These are phyloP conservation scores for Anagrus nilaparvatae DNA, from an alignment of 1,140 invertebrate species.

Conservation along the genomic window DNA sequence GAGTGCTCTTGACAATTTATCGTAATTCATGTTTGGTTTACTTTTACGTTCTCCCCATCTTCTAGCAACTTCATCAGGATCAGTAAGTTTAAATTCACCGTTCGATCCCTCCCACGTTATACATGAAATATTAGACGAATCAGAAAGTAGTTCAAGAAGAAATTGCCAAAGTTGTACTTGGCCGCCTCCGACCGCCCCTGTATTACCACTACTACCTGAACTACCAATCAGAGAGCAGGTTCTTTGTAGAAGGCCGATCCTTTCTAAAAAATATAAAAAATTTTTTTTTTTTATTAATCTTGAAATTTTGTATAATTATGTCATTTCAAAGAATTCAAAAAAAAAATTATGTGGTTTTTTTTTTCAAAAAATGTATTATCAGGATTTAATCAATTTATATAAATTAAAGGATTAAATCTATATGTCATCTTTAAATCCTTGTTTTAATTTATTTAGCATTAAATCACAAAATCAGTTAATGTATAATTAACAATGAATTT, in stretches of 20 bases:
- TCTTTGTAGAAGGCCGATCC: slow-evolving; percentile 37
- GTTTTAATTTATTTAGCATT: too few relatives aligned
- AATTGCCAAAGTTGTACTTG: slow-evolving; percentile 99
- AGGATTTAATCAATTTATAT: too few relatives aligned
- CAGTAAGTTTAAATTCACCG: slow-evolving; percentile 94
- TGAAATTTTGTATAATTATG: too few relatives aligned
- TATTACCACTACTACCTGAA: slow-evolving; percentile 59
- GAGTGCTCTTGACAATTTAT: slow-evolving; percentile 91
- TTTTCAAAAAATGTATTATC: too few relatives aligned
- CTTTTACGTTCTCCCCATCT: slow-evolving; percentile 96
- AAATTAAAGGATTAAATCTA: too few relatives aligned
- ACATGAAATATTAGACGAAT: slow-evolving; percentile 82
- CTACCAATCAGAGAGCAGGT: slow-evolving; percentile 39
- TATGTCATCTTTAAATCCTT: too few relatives aligned
- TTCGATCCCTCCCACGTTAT: slow-evolving; percentile 95
- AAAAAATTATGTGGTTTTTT: too few relatives aligned
- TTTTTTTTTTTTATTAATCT: too few relatives aligned
- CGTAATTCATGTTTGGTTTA: slow-evolving; percentile 99
- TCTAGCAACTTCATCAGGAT: slow-evolving; percentile 95
- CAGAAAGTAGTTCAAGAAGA: slow-evolving; percentile 88
- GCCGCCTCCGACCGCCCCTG: slow-evolving; percentile 53
- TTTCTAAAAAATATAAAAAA: slow-evolving; percentile 31
- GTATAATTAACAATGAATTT: too few relatives aligned
- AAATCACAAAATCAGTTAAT: too few relatives aligned
- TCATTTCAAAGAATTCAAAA: too few relatives aligned